Base-by-base conservation (phyloP, 37 sponge, comb jelly and placozoan genomes). In the Hexactinellida sp. region DNA sequence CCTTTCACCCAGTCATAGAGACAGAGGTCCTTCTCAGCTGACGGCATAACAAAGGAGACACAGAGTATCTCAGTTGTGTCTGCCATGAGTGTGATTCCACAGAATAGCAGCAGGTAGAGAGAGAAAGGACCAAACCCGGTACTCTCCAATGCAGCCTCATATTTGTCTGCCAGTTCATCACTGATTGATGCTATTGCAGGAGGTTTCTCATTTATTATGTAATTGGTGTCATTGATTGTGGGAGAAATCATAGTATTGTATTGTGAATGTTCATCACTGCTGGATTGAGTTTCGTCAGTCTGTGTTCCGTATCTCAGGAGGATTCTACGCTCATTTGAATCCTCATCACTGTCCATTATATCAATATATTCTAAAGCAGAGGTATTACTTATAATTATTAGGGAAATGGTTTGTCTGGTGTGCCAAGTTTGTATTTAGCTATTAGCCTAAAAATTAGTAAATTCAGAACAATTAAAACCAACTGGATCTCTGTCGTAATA, bases 21-120 rank as follows among this genome's bases (percentile, higher is more conserved):
- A 5, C 23, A 0, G 9, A 89, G 71, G 0, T 86, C 89, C 13
- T 55, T 38, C 28, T 86, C 38, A 24, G 89, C 86, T 3, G 39
- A 86, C 24, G 85, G 84, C 37, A 76, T 37, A 25, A 87, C 91
- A 83, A 93, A 93, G 3, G 88, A 87, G 13, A 93, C 84, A 37
- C 91, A 90, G 24, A 89, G 88, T 0, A 93, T 76, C 87, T 93
- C 93, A 35, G 90, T 89, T 0, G 93, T 90, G 38, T 93, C 93
- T 0, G 93, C 90, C 34, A 91, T 91, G 16, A 93, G 84, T 0
- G 91, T 91, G 89, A 89, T 88, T 3, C 93, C 93, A 0, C 87
- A 25, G 34, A 90, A 91, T 0, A 90, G 0, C 0, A 85, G 25
- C 16, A 93, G 85, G 28, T 90, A 36, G 36, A 90, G 30, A 84